Percentiles rank a stretch among this genome's conserved stretches.
phyloP scores from a whole-genome alignment of 1,140 invertebrate genomes.

The Apolygus lucorum region DNA sequence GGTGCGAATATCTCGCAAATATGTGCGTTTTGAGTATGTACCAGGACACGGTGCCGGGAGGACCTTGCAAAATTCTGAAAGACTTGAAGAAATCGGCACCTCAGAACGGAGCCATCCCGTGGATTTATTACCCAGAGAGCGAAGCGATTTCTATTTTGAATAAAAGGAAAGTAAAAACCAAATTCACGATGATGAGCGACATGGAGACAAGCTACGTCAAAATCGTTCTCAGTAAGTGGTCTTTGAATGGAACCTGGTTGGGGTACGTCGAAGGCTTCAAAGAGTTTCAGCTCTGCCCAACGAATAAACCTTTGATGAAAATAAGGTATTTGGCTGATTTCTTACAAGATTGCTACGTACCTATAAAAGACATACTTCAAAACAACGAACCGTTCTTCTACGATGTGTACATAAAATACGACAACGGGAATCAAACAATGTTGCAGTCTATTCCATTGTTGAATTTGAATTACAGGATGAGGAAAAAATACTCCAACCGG shows the following conservation, averaged over 20 bases:
- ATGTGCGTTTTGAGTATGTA: slow-evolving; percentile 55
- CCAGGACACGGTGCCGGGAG: slow-evolving; percentile 40
- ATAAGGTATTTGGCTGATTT: slow-evolving; percentile 49
- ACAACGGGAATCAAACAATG: slow-evolving; percentile 40
- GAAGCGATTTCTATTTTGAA: slow-evolving; percentile 43
- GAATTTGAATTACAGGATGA: slow-evolving; percentile 39
- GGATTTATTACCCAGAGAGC: slow-evolving; percentile 48
- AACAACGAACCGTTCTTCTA: slow-evolving; percentile 43
- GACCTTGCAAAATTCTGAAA: slow-evolving; percentile 42
- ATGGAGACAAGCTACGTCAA: slow-evolving; percentile 41
- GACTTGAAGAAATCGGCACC: slow-evolving; percentile 39
- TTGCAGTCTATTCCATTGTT: slow-evolving; percentile 52
- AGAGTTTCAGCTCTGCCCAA: slow-evolving; percentile 44
- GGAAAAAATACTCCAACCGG: slow-evolving; percentile 31
- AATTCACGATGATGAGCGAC: slow-evolving; percentile 44
- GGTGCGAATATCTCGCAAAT: slow-evolving; percentile 61
- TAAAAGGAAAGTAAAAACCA: slow-evolving; percentile 43
- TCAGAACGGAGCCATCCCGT: slow-evolving; percentile 39
- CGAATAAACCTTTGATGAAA: slow-evolving; percentile 42
- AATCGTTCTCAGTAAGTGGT: slow-evolving; percentile 38
- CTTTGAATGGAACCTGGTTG: slow-evolving; percentile 28
- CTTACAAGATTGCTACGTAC: slow-evolving; percentile 44
- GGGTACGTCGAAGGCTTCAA: slow-evolving; percentile 38
- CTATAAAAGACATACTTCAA: slow-evolving; percentile 44
- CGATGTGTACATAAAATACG: slow-evolving; percentile 49